Evolutionary conservation across 2,888 invertebrate genomes (phyloP).

Genomic region (Mechanitis mazaeus): DNA sequence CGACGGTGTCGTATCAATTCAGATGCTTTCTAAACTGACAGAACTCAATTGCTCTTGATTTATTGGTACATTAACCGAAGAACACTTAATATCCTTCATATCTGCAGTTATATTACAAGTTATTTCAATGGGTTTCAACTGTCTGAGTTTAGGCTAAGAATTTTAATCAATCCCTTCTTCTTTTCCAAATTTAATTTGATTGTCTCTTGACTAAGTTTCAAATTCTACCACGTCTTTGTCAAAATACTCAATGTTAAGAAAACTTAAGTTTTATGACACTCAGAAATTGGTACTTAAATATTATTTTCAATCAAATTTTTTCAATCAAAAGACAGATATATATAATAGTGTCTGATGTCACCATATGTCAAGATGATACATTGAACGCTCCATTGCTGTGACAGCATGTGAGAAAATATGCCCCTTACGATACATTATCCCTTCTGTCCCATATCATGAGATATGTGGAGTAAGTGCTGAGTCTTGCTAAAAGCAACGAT

Average conservation of each 20-base stretch:
- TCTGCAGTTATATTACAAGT: not conserved
- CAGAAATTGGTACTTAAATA: too few species aligned
- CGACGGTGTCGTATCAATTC: slow-evolving; percentile 5
- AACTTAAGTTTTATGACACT: too few species aligned
- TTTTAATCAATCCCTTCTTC: too few species aligned
- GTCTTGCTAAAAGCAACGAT: not conserved
- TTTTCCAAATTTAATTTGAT: too few species aligned
- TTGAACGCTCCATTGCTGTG: not conserved
- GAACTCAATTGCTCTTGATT: slow-evolving; percentile 6
- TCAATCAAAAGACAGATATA: not conserved
- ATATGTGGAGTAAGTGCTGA: slow-evolving; percentile 4
- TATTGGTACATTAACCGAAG: slow-evolving; percentile 6
- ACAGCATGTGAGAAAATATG: slow-evolving; percentile 5
- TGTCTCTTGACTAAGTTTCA: too few species aligned
- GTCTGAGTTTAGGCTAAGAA: too few species aligned
- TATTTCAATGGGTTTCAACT: not conserved
- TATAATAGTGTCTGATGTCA: not conserved
- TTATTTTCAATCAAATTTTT: not conserved
- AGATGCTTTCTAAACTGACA: slow-evolving; percentile 3
- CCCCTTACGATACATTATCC: slow-evolving; percentile 5
- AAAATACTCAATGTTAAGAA: too few species aligned
- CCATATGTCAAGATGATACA: slow-evolving; percentile 2
- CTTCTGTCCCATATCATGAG: slow-evolving; percentile 4
- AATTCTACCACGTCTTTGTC: too few species aligned
- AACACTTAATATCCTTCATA: not conserved